A percentile compares a stretch with the other conserved stretches of the same genome.
Evolutionary conservation across 2,888 invertebrate species (phyloP).

Genomic region (Athalia circularis): DNA sequence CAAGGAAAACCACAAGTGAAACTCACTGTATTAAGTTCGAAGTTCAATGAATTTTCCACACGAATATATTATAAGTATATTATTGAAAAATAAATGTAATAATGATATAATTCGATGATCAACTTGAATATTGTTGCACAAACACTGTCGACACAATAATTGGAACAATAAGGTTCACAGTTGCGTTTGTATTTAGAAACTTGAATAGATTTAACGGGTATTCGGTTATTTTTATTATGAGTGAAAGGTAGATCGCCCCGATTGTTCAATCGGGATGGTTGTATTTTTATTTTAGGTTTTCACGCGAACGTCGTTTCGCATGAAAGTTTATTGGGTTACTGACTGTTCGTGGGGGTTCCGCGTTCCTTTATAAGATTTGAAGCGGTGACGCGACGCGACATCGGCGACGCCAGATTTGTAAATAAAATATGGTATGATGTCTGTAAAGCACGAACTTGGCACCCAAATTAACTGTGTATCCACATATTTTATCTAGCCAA

Average conservation of each 20-base stretch:
- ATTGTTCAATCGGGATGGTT: conserved; percentile 1
- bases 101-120: too few relatives aligned
- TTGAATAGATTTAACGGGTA: not conserved
- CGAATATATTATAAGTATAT: not conserved
- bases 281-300: not conserved
- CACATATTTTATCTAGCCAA: not conserved
- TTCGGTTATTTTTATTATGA: not conserved
- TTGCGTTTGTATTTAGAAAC: not conserved
- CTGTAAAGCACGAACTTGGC: conserved; percentile 37
- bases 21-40: too few relatives aligned
- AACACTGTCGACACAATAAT: too few relatives aligned
- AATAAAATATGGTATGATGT: conserved; percentile 42
- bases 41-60: not conserved
- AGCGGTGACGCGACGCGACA: conserved; percentile 15
- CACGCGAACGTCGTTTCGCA: conserved; percentile 19
- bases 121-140: too few relatives aligned
- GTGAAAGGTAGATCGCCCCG: not conserved
- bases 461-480: conserved; percentile 12
- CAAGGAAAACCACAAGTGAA: too few relatives aligned
- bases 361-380: conserved; percentile 37
- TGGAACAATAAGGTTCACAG: too few relatives aligned
- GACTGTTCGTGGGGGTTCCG: conserved; percentile 14
- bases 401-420: conserved; percentile 44
- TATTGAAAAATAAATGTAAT: not conserved
- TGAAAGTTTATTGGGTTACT: conserved; percentile 40